phyloP scores from a whole-genome alignment of 2,797 vertebrate genomes.

The Argentina silus region DNA sequence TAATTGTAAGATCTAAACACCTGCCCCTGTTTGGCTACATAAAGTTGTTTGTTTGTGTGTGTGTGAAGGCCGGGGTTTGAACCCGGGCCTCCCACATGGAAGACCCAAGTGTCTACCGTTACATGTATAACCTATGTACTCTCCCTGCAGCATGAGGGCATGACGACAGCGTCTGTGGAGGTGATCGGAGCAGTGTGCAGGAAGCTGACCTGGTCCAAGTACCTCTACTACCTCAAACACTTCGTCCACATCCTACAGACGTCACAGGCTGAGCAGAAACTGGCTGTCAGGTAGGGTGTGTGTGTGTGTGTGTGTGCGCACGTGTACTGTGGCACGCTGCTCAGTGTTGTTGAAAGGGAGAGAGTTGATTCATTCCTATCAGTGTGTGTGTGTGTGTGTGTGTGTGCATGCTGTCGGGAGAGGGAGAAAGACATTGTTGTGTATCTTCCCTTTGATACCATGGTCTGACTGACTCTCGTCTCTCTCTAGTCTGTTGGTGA shows the following conservation, averaged over 20 bases:
- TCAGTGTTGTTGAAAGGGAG: background rate
- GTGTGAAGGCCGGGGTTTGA: too few species aligned
- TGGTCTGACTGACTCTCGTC: background rate
- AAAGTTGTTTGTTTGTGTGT: too few species aligned
- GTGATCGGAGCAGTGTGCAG: slow-evolving; percentile 90
- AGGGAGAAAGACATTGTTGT: background rate
- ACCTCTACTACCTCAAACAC: slow-evolving; percentile 91
- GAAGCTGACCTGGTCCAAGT: slow-evolving; percentile 92
- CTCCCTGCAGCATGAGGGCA: slow-evolving; percentile 87
- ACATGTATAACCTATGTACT: background rate
- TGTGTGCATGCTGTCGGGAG: background rate
- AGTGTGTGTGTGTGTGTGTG: slow-evolving; percentile 4
- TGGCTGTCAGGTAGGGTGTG: slow-evolving; percentile 85
- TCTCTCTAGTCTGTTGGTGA: slow-evolving; percentile 85
- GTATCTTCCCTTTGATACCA: too few species aligned
- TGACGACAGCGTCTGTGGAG: slow-evolving; percentile 89
- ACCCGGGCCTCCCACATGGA: too few species aligned
- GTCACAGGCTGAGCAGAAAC: slow-evolving; percentile 85
- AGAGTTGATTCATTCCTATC: background rate
- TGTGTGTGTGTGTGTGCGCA: background rate
- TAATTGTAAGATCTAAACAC: too few species aligned
- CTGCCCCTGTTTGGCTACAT: background rate
- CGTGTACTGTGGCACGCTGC: background rate
- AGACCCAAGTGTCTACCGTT: too few species aligned
- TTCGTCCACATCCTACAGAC: slow-evolving; percentile 91